Evolutionary conservation across 2,113 vertebrate genomes (phyloP).

Genomic region (Chloropsis cyanopogon): DNA sequence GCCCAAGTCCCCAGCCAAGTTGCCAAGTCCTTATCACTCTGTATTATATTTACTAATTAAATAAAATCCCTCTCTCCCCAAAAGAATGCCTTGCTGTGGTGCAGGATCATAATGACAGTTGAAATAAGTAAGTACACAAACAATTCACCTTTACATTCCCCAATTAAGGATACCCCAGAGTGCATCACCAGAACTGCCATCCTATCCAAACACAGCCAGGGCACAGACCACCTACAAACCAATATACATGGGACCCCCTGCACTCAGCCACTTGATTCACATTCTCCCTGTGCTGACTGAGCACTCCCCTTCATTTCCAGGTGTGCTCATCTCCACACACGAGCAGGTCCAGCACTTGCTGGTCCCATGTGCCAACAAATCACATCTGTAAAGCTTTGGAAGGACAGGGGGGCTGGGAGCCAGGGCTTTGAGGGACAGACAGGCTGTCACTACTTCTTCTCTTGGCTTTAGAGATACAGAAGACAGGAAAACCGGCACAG

Average conservation of each 20-base stretch:
- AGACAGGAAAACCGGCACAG: not conserved
- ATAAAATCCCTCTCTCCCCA: not conserved
- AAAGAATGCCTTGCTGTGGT: not conserved
- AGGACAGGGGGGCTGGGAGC: not conserved
- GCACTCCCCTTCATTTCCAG: not conserved
- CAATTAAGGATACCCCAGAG: not conserved
- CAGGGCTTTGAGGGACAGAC: not conserved
- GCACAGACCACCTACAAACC: not conserved
- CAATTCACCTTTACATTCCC: not conserved
- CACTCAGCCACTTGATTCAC: not conserved
- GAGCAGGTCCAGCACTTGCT: not conserved
- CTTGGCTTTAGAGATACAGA: not conserved
- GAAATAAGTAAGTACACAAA: not conserved
- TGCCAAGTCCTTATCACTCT: not conserved
- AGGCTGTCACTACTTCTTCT: not conserved
- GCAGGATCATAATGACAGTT: not conserved
- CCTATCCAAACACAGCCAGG: not conserved
- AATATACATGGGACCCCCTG: accelerated
- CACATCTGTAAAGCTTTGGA: accelerated
- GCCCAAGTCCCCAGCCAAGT: not conserved
- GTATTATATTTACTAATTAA: not conserved
- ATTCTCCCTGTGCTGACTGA: not conserved
- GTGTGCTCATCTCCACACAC: accelerated
- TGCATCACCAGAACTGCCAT: not conserved
- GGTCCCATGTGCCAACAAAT: not conserved